Evolutionary conservation across 2,888 invertebrate genomes (phyloP).

Genomic region (Diplazon laetatorius): DNA sequence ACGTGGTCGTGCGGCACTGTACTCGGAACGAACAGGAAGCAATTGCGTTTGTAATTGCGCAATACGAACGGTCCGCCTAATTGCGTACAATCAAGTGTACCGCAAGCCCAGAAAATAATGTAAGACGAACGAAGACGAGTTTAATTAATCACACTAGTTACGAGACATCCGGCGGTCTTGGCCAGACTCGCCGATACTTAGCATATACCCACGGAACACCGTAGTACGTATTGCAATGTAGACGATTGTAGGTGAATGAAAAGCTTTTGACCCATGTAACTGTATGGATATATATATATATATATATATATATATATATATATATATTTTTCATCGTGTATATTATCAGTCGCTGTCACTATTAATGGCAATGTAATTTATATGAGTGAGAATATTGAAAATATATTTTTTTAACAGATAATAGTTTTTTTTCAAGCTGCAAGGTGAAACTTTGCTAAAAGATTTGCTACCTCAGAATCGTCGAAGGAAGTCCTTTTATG

Average conservation of each 20-base stretch:
- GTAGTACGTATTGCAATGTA: conserved; percentile 6
- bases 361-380: too few species aligned
- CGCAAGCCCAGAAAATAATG: conserved; percentile 71
- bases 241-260: neutral
- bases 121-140: conserved; percentile 66
- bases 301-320: too few species aligned
- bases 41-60: conserved; percentile 71
- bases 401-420: too few species aligned
- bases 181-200: conserved; percentile 63
- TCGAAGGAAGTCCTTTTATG: too few species aligned
- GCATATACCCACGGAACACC: conserved; percentile 37
- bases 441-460: too few species aligned
- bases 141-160: conserved; percentile 73
- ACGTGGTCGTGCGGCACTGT: conserved; percentile 29
- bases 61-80: conserved; percentile 70
- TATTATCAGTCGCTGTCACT: too few species aligned
- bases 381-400: too few species aligned
- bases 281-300: neutral
- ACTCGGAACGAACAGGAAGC: conserved; percentile 66
- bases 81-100: conserved; percentile 73
- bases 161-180: conserved; percentile 69
- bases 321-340: too few species aligned
- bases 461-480: too few species aligned
- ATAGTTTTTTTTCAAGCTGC: too few species aligned
- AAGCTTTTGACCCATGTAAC: conserved; percentile 7